Evolutionary conservation across 2,888 invertebrate species (phyloP).

Genomic region (Trachelus iudaicus): DNA sequence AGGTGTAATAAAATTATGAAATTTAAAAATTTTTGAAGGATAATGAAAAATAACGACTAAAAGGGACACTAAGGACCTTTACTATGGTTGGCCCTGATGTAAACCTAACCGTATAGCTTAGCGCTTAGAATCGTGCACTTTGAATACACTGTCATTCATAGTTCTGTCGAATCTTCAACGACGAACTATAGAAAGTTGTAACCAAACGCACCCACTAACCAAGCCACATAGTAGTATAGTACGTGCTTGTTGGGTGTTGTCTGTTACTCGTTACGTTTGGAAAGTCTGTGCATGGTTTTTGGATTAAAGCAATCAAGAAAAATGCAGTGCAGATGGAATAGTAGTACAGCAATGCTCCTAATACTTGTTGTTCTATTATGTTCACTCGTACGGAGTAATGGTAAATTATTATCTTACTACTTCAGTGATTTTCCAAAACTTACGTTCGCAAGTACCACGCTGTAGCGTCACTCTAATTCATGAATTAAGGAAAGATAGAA

Average conservation of each 20-base stretch:
- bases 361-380: not conserved
- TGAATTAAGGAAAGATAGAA: not conserved
- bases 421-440: not conserved
- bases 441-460: not conserved
- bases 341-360: not conserved
- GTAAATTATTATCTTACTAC: not conserved
- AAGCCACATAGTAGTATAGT: not conserved
- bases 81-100: not conserved
- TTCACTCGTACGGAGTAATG: not conserved
- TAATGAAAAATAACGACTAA: not conserved
- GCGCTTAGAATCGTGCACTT: not conserved
- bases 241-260: conserved; percentile 17
- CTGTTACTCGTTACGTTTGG: conserved; percentile 11
- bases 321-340: not conserved
- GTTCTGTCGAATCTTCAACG: not conserved
- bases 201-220: not conserved
- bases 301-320: not conserved
- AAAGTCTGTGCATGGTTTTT: conserved; percentile 1
- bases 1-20: not conserved
- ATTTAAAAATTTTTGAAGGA: no score
- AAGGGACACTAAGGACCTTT: not conserved
- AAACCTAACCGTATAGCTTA: not conserved
- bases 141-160: not conserved
- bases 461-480: not conserved
- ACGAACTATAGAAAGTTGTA: not conserved